A percentile compares a stretch with the other conserved stretches of the same genome.
These are phyloP conservation scores for Drosophila guanche DNA, from an alignment of 1,140 invertebrate genomes.

Conservation along the genomic window DNA sequence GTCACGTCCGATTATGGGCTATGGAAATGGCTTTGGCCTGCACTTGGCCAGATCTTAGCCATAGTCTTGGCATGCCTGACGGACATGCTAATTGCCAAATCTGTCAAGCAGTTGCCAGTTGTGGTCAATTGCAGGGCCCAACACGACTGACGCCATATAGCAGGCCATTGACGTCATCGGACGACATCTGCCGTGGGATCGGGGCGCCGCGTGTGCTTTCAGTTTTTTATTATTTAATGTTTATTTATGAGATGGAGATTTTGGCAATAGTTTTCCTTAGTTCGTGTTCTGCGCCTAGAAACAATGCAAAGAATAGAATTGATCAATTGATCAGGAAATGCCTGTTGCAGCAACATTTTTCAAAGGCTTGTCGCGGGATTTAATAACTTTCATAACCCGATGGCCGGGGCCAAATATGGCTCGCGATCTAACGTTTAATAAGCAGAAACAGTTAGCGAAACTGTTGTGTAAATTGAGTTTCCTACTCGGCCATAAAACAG, in stretches of 20 bases:
- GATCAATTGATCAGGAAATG: slow-evolving; percentile 27
- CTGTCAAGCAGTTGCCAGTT: slow-evolving; percentile 70
- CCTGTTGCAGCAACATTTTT: slow-evolving; percentile 13
- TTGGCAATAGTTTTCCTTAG: slow-evolving; percentile 11
- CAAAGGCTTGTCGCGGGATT: slow-evolving; percentile 36
- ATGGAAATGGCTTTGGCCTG: slow-evolving; percentile 10
- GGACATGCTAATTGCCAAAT: slow-evolving; percentile 69
- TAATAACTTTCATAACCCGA: slow-evolving; percentile 43
- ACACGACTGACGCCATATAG: slow-evolving; percentile 30
- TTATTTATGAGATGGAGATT: slow-evolving; percentile 1
- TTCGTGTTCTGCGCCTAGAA: slow-evolving; percentile 1
- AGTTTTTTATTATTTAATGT: slow-evolving; percentile 47
- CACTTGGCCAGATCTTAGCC: slow-evolving; percentile 13
- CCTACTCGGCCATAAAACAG: slow-evolving; percentile 41
- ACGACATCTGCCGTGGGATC: slow-evolving; percentile 15
- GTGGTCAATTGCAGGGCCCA: slow-evolving; percentile 44
- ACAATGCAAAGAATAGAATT: slow-evolving; percentile 6
- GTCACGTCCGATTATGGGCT: slow-evolving; percentile 24
- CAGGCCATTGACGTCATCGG: slow-evolving; percentile 54
- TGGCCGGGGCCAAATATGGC: slow-evolving; percentile 28
- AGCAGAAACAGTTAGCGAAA: slow-evolving; percentile 47
- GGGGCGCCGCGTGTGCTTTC: slow-evolving; percentile 1
- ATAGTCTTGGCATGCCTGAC: slow-evolving; percentile 4
- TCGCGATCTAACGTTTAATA: slow-evolving; percentile 34
- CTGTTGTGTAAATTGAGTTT: slow-evolving; percentile 57